phyloP scores from a whole-genome alignment of 2,797 vertebrate species.

The Zenarchopterus dispar region DNA sequence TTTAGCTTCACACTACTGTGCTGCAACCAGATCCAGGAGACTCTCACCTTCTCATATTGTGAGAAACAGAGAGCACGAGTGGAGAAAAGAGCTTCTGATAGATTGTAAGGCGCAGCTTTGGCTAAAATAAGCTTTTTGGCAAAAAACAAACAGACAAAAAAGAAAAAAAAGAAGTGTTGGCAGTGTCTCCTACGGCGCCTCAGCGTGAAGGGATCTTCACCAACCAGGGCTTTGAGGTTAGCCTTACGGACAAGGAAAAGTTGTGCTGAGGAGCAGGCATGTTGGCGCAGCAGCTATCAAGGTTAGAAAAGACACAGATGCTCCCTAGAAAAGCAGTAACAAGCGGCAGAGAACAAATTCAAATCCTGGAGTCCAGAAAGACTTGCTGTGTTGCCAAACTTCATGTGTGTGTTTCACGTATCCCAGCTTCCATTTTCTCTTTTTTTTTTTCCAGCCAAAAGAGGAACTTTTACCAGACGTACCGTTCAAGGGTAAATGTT shows the following conservation, averaged over 20 bases:
- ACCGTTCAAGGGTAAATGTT: conserved; percentile 49
- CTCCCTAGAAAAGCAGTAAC: conserved; percentile 39
- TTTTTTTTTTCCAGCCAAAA: conserved; percentile 21
- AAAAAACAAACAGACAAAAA: too few species aligned
- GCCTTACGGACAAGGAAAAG: conserved; percentile 26
- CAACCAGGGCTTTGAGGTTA: conserved; percentile 18
- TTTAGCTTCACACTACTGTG: conserved; percentile 35
- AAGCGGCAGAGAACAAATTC: conserved; percentile 32
- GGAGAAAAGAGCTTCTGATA: conserved; percentile 40
- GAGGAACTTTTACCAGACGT: conserved; percentile 36
- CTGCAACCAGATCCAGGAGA: conserved; percentile 39
- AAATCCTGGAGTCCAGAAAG: conserved; percentile 17
- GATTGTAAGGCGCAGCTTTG: conserved; percentile 78
- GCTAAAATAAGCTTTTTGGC: conserved; percentile 63
- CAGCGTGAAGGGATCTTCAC: conserved; percentile 22
- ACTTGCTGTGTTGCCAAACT: conserved; percentile 11
- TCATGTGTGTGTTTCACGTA: conserved; percentile 12
- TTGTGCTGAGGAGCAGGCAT: conserved; percentile 23
- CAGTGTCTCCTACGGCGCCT: conserved; percentile 44
- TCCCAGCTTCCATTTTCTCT: not conserved
- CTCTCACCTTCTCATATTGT: conserved; percentile 48
- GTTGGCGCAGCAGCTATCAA: conserved; percentile 47
- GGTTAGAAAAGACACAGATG: conserved; percentile 47
- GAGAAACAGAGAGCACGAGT: conserved; percentile 30
- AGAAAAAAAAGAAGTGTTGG: conserved; percentile 33